phyloP scores from a whole-genome alignment of 2,797 vertebrate genomes.

The Liparis tanakae region DNA sequence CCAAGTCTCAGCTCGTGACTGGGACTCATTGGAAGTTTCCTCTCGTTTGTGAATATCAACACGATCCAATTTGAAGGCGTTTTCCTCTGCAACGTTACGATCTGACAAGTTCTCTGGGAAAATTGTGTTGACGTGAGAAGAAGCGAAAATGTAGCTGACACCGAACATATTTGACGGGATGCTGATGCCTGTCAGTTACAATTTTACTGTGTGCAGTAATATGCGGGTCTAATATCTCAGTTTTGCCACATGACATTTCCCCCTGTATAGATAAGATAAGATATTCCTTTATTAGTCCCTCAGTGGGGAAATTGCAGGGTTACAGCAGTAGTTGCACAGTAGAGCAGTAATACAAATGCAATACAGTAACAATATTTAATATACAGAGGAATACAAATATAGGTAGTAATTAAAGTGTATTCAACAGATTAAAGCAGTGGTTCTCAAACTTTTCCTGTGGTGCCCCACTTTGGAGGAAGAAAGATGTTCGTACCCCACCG shows the following conservation, averaged over 20 bases:
- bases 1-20: neutral
- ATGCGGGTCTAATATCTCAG: slow-evolving; percentile 35
- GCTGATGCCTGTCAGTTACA: slow-evolving; percentile 23
- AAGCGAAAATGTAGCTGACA: neutral
- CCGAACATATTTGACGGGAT: neutral
- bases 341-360: too few relatives aligned
- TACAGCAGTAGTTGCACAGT: too few relatives aligned
- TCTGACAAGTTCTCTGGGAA: neutral
- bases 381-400: too few relatives aligned
- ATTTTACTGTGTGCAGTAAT: slow-evolving; percentile 20
- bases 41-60: slow-evolving; percentile 1
- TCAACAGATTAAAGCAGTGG: too few relatives aligned
- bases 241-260: slow-evolving; percentile 40
- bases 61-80: neutral
- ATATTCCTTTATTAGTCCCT: too few relatives aligned
- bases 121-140: neutral
- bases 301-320: too few relatives aligned
- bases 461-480: too few relatives aligned
- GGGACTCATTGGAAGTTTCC: neutral
- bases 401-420: too few relatives aligned
- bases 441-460: too few relatives aligned
- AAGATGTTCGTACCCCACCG: too few relatives aligned
- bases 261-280: slow-evolving; percentile 10
- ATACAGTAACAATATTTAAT: too few relatives aligned
- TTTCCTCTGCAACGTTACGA: neutral